Percentiles rank a stretch among this genome's conserved stretches.
phyloP scores from a whole-genome alignment of 2,888 invertebrate species.

The Netelia melanura region DNA sequence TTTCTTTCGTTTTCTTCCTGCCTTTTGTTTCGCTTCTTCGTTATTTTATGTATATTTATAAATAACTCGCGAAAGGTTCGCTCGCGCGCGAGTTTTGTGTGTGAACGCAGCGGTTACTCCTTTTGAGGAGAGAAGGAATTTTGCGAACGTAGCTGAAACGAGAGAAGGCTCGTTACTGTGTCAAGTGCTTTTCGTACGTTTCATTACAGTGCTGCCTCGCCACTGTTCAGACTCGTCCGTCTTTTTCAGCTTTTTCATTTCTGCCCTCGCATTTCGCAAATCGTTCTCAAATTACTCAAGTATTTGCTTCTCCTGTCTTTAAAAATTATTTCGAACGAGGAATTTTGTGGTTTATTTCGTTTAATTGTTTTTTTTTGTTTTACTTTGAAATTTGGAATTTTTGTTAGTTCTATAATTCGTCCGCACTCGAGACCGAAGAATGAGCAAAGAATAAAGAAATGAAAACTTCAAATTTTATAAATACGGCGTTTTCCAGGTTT shows the following conservation, averaged over 20 bases:
- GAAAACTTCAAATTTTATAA: too few relatives aligned
- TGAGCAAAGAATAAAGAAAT: too few relatives aligned
- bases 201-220: neutral
- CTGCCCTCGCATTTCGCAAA: too few relatives aligned
- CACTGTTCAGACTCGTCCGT: neutral
- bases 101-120: constrained; percentile 50
- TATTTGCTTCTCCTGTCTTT: neutral
- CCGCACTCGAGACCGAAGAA: too few relatives aligned
- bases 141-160: constrained; percentile 43
- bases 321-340: neutral
- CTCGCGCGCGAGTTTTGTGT: neutral
- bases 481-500: too few relatives aligned
- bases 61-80: constrained; percentile 34
- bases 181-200: constrained; percentile 39
- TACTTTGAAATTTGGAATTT: too few relatives aligned
- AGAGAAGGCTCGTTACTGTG: constrained; percentile 36
- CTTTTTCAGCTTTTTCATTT: too few relatives aligned
- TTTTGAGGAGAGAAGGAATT: constrained; percentile 51
- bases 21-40: constrained; percentile 13
- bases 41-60: constrained; percentile 39
- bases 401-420: too few relatives aligned
- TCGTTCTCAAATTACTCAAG: too few relatives aligned
- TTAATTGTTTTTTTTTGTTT: too few relatives aligned
- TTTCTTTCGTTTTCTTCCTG: constrained; percentile 14
- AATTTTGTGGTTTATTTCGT: too few relatives aligned